Conservation (phyloP, 2,888 invertebrate species). For the Acleris cristana region DNA sequence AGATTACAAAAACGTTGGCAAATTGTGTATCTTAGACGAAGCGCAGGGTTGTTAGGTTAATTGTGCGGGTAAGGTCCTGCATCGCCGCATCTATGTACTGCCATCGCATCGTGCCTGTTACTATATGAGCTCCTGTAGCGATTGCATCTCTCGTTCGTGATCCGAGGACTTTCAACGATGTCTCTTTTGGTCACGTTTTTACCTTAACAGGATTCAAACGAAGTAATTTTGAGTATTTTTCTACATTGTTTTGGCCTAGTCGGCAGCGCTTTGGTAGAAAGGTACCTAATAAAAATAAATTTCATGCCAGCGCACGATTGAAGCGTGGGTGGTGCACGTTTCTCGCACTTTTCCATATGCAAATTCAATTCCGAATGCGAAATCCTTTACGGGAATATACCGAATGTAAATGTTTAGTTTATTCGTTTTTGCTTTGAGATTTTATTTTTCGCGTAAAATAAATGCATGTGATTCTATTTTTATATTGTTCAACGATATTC, state of each 20-base stretch:
- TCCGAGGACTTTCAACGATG: conserved; percentile 62
- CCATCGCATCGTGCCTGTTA: conserved; percentile 50
- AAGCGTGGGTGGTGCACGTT: conserved; percentile 58
- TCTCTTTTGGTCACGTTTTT: conserved; percentile 71
- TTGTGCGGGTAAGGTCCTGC: conserved; percentile 54
- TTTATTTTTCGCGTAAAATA: conserved; percentile 44
- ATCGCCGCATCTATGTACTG: conserved; percentile 44
- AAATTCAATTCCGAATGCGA: conserved; percentile 63
- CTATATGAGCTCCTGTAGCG: conserved; percentile 59
- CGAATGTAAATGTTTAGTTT: conserved; percentile 62
- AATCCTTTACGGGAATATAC: conserved; percentile 61
- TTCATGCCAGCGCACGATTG: conserved; percentile 45
- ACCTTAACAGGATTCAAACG: conserved; percentile 50
- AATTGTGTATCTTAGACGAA: conserved; percentile 47
- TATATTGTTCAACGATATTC: neutral
- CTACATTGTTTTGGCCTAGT: conserved; percentile 7
- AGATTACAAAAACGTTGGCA: neutral
- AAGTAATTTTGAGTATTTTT: conserved; percentile 17
- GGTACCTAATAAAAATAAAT: conserved; percentile 42
- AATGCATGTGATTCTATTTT: conserved; percentile 1
- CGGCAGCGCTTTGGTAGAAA: neutral
- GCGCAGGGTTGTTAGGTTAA: conserved; percentile 66
- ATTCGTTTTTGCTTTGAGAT: conserved; percentile 52
- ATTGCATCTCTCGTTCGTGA: conserved; percentile 72
- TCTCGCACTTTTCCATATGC: conserved; percentile 54